Evolutionary conservation across 2,888 invertebrate genomes (phyloP), one percentile per base, ranked within the genome.

Genomic region (Drosophila antonietae): DNA sequence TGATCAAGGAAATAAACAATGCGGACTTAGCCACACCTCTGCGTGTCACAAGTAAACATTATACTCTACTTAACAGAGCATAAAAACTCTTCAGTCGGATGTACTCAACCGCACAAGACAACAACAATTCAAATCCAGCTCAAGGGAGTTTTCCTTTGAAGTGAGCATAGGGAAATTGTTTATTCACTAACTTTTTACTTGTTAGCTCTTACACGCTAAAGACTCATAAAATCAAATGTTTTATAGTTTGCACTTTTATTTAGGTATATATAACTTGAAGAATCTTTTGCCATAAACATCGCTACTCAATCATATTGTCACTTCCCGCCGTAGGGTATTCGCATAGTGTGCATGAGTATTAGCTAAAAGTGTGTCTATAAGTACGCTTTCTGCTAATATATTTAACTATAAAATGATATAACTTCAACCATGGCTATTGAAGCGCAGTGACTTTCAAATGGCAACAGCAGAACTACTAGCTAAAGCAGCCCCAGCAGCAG

Each of bases 361-460:
- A 64, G 28, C 23, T 15, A 4, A 12, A 35, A 51, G 49, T 44
- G 28, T 18, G 14, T 64, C 51, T 43, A 4, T 35, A 20, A 35
- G 35, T 15, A 23, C 28, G 6, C 23, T 39, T 72, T 59, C 53
- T 68, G 68, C 68, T 72, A 49, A 70, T 61, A 41, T 51, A 33
- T 33, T 31, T 23, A 51, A 39, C 65, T 53, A 56, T 37, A 28
- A 23, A 44, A 51, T 61, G 43, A 66, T 70, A 70, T 56, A 53
- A 41, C 44, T 49, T 18, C n/a, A 59, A 39, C 37, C 43, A 39
- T 18, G 49, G 41, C 75, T 63, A 66, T 62, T 63, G 66, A 75
- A 70, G 70, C 65, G 59, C 70, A 59, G 33, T 55, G 59, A 51
- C 62, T 76, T 57, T 56, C 56, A 63, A 70, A 66, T 57, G 52